Base-by-base conservation (phyloP, 2,888 invertebrate genomes). In the Polydrusus tereticollis region DNA sequence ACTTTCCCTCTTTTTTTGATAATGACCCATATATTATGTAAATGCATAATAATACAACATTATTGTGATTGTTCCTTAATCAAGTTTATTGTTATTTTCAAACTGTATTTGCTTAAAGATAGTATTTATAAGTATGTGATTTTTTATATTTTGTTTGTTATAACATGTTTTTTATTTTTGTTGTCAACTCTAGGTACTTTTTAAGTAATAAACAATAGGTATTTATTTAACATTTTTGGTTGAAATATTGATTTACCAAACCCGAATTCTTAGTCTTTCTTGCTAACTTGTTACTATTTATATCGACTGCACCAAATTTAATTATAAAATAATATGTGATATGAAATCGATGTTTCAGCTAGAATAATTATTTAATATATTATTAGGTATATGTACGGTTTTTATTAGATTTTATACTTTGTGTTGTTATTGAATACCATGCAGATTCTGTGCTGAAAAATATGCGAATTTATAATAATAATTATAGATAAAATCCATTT, bases 271-370 rank as follows among this genome's bases (percentile, higher is more conserved):
- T 50, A 47, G 4, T 63, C 6, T 23, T 43, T 26, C n/a, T n/a
- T n/a, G n/a, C n/a, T n/a, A n/a, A n/a, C n/a, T n/a, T n/a, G n/a
- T n/a, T n/a, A n/a, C n/a, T n/a, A n/a, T n/a, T n/a, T n/a, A n/a
- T n/a, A n/a, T n/a, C n/a, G n/a, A n/a, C n/a, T n/a, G n/a, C n/a
- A n/a, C n/a, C n/a, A n/a, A n/a, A n/a, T n/a, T n/a, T n/a, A n/a
- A n/a, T 29, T 41, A 43, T 45, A 45, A 62, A 47, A 16, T n/a
- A 33, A 43, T 36, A 60, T 63, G 63, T 63, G 63, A 63, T 63
- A 63, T 50, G 7, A 14, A 63, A 36, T 50, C 47, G 63, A 63
- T 2, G 47, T 63, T 63, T 10, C 33, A 50, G 12, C 29, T 21
- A 36, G 29, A 23, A 18, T 23, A 23, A 23, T 45, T 45, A 6